Evolutionary conservation across 64 coral and sea anemone genomes (phyloP).

Genomic region (Stichodactyla mertensii): DNA sequence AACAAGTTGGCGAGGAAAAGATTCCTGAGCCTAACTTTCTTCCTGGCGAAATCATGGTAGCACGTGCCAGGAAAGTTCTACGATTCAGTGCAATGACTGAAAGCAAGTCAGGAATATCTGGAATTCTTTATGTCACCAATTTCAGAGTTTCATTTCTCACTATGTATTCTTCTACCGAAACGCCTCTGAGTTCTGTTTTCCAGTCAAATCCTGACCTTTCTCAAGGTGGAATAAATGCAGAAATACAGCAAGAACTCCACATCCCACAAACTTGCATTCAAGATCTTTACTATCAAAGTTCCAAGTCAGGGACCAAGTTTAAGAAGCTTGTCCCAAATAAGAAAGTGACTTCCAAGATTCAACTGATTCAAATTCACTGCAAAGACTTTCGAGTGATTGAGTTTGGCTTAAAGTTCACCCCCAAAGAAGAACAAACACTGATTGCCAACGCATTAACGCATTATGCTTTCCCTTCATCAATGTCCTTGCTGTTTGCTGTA

Average conservation of each 20-base stretch:
- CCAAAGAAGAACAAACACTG: slow-evolving; percentile 45
- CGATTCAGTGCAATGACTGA: slow-evolving; percentile 91
- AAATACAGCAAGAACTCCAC: slow-evolving; percentile 77
- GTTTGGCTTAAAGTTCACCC: slow-evolving; percentile 91
- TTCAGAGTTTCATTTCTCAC: slow-evolving; percentile 90
- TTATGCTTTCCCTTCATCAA: slow-evolving; percentile 78
- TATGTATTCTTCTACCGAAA: slow-evolving; percentile 48
- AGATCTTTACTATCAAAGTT: slow-evolving; percentile 64
- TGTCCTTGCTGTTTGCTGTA: slow-evolving; percentile 82
- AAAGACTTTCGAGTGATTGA: slow-evolving; percentile 92
- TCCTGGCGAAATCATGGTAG: slow-evolving; percentile 90
- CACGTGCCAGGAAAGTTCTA: slow-evolving; percentile 69
- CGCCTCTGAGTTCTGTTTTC: slow-evolving; percentile 82
- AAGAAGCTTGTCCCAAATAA: slow-evolving; percentile 74
- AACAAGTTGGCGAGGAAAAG: slow-evolving; percentile 30
- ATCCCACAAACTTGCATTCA: slow-evolving; percentile 86
- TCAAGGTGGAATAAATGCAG: slow-evolving; percentile 73
- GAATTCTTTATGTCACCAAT: slow-evolving; percentile 91
- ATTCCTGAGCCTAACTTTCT: slow-evolving; percentile 61
- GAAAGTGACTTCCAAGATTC: slow-evolving; percentile 64
- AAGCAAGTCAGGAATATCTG: slow-evolving; percentile 90
- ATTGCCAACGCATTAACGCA: slow-evolving; percentile 86
- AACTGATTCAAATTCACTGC: slow-evolving; percentile 74
- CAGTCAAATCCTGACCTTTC: slow-evolving; percentile 95
- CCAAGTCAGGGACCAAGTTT: slow-evolving; percentile 54